Conservation (phyloP, 2,797 vertebrate genomes). For the Gymnopithys bicolor region DNA sequence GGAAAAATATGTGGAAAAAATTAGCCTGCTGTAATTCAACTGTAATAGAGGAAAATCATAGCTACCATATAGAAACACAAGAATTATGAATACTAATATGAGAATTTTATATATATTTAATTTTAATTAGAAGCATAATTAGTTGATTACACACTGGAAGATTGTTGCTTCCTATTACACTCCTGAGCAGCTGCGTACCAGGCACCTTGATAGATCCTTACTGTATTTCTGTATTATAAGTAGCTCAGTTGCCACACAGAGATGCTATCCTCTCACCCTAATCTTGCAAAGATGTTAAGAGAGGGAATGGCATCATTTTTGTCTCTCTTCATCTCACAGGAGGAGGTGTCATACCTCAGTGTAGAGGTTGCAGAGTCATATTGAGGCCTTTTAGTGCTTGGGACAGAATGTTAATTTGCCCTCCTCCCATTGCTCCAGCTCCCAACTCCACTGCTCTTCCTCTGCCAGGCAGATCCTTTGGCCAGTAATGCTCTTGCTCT, state of each 20-base stretch:
- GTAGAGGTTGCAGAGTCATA: background rate
- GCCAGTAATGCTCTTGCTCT: background rate
- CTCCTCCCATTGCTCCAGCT: background rate
- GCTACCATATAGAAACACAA: background rate
- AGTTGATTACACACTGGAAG: background rate
- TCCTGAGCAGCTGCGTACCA: background rate
- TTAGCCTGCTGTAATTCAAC: background rate
- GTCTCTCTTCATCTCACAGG: background rate
- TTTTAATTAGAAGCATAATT: background rate
- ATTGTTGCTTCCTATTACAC: background rate
- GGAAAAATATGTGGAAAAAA: background rate
- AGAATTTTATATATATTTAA: background rate
- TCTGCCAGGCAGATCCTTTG: background rate
- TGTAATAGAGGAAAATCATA: background rate
- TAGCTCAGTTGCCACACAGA: background rate
- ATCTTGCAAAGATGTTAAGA: background rate
- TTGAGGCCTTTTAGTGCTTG: background rate
- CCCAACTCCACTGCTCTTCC: background rate
- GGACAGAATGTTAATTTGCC: background rate
- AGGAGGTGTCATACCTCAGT: background rate
- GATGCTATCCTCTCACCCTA: background rate
- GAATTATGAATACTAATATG: conserved; percentile 1
- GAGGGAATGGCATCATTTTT: background rate
- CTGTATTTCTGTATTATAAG: background rate
- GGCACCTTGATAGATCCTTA: background rate